A percentile compares a stretch with the other conserved stretches of the same genome.
Evolutionary conservation across 2,113 vertebrate genomes (phyloP).

Genomic region (Varanus komodoensis): DNA sequence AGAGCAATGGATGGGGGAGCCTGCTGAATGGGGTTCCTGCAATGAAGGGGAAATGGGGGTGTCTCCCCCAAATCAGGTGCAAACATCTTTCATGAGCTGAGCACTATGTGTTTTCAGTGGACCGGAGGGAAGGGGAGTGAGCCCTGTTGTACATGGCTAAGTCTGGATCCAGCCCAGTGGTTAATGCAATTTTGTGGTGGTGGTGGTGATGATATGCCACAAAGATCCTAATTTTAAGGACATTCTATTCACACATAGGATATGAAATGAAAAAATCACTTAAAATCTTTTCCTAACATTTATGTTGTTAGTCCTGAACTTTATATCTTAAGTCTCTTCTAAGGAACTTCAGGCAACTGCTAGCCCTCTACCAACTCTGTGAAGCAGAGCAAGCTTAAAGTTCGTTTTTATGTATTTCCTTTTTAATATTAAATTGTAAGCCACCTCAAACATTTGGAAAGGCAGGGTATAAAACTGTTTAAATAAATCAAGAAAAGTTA

Average conservation of each 20-base stretch:
- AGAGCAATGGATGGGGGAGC: no score
- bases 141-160: no score
- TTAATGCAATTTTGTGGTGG: background rate
- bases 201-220: background rate
- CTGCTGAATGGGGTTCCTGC: no score
- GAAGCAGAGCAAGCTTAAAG: background rate
- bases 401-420: background rate
- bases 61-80: no score
- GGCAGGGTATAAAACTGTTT: background rate
- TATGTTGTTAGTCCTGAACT: background rate
- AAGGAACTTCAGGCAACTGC: background rate
- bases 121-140: no score
- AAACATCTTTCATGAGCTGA: no score
- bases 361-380: background rate
- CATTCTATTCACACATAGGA: background rate
- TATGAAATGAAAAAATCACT: background rate
- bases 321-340: background rate
- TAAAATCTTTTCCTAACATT: background rate
- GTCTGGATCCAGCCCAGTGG: no score
- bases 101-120: no score
- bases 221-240: background rate
- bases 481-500: background rate
- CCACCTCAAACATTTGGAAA: background rate
- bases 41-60: no score
- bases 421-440: background rate